Base-by-base conservation (phyloP, 2,888 invertebrate species). In the Ichneumon xanthorius region DNA sequence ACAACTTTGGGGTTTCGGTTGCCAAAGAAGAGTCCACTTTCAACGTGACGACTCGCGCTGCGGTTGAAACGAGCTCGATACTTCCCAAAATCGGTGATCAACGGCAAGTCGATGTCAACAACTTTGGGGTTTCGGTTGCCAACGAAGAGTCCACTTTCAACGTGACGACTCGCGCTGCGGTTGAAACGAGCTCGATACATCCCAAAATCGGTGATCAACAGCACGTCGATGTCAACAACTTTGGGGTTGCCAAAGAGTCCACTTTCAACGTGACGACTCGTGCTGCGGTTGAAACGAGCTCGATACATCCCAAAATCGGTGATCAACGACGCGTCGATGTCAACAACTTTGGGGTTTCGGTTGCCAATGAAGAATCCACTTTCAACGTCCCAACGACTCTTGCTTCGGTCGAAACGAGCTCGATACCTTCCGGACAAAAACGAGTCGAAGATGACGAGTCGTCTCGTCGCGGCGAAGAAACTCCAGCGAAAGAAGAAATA, bases 401-500 rank as follows among this genome's bases (percentile, higher is more conserved):
- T 61, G n/a, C 5, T 11, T 7, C 61, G n/a, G 22, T 70, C 26
- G 37, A 5, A 30, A n/a, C 22, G 58, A 55, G 45, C 7, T 5
- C 26, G 45, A 37, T 30, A 16, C 33, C 30, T 70, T 68, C n/a
- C 19, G 58, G 65, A 19, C 30, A 40, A 26, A 61, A 65, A 7
- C 37, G 50, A n/a, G 50, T 7, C 16, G 68, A 37, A 7, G 68
- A 76, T 1, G 26, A 67, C 16, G 11, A 72, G 67, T 9, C 48
- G 11, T 30, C 50, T 9, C 63, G 40, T 9, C 40, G 45, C 40
- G 22, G n/a, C 45, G 73, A 45, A 33, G 73, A 50, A 11, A 45
- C 80, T 71, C 53, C 61, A 26, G 26, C 40, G 37, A 63, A 73
- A 19, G 61, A 78, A 7, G 71, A 71, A 55, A 73, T 79, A 68